Conservation (phyloP, 2,113 vertebrate genomes). For the Phylloscopus whistleri region DNA sequence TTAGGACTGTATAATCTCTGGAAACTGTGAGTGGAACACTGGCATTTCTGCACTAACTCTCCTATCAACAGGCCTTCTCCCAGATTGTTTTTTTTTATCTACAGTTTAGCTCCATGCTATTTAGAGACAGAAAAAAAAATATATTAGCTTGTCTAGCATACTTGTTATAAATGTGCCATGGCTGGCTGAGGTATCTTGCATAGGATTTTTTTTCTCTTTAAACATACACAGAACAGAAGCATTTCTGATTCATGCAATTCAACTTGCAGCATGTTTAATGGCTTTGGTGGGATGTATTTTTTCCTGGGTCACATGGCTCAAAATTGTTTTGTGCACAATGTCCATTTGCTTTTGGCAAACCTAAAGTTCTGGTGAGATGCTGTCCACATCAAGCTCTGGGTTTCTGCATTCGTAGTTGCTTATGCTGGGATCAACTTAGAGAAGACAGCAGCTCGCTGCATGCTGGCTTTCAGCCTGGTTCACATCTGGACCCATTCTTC, state of each 20-base stretch:
- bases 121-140: not conserved
- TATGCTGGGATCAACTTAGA: not conserved
- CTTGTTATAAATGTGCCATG: not conserved
- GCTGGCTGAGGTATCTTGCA: not conserved
- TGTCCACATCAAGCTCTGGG: not conserved
- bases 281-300: not conserved
- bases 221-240: not conserved
- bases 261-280: not conserved
- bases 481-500: not conserved
- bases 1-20: not conserved
- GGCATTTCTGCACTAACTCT: not conserved
- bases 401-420: not conserved
- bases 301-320: not conserved
- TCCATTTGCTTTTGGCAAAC: not conserved
- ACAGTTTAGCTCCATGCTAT: not conserved
- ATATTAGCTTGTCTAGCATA: not conserved
- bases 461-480: not conserved
- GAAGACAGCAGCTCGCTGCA: fast-evolving
- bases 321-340: not conserved
- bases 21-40: not conserved
- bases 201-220: not conserved
- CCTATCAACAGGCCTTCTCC: not conserved
- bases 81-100: slow-evolving; percentile 1
- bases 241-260: not conserved
- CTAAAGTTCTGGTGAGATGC: not conserved